phyloP scores from a whole-genome alignment of 2,888 invertebrate genomes.

The Hydropsyche betteni region DNA sequence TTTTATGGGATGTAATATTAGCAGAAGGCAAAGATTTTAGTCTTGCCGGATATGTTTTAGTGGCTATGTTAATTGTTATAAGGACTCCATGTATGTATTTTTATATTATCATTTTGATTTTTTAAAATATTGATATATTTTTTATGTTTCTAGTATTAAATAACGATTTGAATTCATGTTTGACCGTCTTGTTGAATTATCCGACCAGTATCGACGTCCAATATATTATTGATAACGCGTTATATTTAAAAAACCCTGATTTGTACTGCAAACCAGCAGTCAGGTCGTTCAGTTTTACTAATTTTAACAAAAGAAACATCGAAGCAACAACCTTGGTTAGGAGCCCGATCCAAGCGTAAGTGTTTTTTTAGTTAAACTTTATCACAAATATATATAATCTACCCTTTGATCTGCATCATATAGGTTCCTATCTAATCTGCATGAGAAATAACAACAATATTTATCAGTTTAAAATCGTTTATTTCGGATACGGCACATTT shows the following conservation, averaged over 20 bases:
- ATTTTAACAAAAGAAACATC: neutral
- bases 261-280: conserved; percentile 43
- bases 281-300: conserved; percentile 38
- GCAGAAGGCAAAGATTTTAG: conserved; percentile 70
- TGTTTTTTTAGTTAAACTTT: conserved; percentile 21
- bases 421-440: too few species aligned
- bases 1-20: conserved; percentile 86
- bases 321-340: conserved; percentile 25
- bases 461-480: too few species aligned
- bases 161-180: conserved; percentile 44
- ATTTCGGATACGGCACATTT: too few species aligned
- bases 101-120: neutral
- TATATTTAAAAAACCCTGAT: conserved; percentile 47
- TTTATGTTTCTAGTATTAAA: conserved; percentile 43
- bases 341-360: conserved; percentile 35
- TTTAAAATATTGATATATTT: neutral
- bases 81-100: conserved; percentile 71
- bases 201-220: conserved; percentile 49
- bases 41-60: conserved; percentile 74
- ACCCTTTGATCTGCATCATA: too few species aligned
- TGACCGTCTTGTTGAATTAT: conserved; percentile 49
- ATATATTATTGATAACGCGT: conserved; percentile 49
- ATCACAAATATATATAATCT: neutral
- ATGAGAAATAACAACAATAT: too few species aligned
- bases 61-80: conserved; percentile 80